These are phyloP conservation scores for Latrodectus geometricus DNA, from an alignment of 1,140 invertebrate species.

Conservation along the genomic window DNA sequence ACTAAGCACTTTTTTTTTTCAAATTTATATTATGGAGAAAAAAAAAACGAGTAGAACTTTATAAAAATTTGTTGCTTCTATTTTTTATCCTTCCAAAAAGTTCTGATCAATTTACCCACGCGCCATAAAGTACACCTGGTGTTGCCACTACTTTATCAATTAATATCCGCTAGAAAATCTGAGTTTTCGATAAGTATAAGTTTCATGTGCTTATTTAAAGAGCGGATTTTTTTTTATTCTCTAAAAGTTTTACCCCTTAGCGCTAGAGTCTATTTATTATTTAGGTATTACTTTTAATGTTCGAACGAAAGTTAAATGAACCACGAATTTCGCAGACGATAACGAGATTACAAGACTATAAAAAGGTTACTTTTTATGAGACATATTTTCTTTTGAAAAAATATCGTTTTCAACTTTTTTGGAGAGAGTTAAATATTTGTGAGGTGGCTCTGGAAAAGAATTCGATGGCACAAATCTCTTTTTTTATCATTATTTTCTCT, in stretches of 20 bases:
- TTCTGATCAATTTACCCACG: slow-evolving; percentile 50
- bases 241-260: neutral
- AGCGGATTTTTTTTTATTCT: neutral
- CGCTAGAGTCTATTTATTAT: slow-evolving; percentile 45
- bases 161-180: slow-evolving; percentile 49
- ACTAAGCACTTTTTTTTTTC: slow-evolving; percentile 10
- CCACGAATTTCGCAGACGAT: slow-evolving; percentile 46
- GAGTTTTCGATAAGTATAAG: slow-evolving; percentile 40
- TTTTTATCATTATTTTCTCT: slow-evolving; percentile 12
- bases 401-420: too few relatives aligned
- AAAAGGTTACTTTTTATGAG: slow-evolving; percentile 56
- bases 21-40: neutral
- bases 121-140: slow-evolving; percentile 56
- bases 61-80: neutral
- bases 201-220: slow-evolving; percentile 39
- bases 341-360: slow-evolving; percentile 49
- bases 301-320: slow-evolving; percentile 49
- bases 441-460: neutral
- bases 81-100: slow-evolving; percentile 22
- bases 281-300: slow-evolving; percentile 53
- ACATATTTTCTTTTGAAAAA: neutral
- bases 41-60: neutral
- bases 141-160: slow-evolving; percentile 50
- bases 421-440: too few relatives aligned
- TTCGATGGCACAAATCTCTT: slow-evolving; percentile 18